Evolutionary conservation across 2,113 vertebrate genomes (phyloP).

Genomic region (Siniperca chuatsi): DNA sequence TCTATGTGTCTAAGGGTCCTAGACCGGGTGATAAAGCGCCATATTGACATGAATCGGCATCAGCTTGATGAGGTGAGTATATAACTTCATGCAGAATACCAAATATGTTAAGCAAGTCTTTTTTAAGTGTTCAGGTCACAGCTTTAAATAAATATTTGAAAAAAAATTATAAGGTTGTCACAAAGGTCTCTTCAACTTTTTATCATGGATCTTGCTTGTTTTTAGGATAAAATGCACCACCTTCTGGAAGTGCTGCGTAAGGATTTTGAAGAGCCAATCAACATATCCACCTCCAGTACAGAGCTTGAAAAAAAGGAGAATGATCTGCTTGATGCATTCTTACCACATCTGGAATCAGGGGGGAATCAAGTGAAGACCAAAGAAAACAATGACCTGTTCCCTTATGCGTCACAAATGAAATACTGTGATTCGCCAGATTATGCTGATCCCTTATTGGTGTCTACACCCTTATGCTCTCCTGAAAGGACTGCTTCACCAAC

Average conservation of each 20-base stretch:
- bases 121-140: neutral
- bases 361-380: slow-evolving; percentile 39
- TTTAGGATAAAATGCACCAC: slow-evolving; percentile 85
- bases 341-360: slow-evolving; percentile 37
- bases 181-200: neutral
- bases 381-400: slow-evolving; percentile 41
- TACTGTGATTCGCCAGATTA: slow-evolving; percentile 15
- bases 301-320: slow-evolving; percentile 50
- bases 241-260: slow-evolving; percentile 82
- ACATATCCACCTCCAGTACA: slow-evolving; percentile 25
- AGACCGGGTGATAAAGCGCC: slow-evolving; percentile 78
- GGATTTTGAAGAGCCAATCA: slow-evolving; percentile 75
- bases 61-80: slow-evolving; percentile 79
- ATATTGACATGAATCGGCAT: slow-evolving; percentile 83
- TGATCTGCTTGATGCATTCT: slow-evolving; percentile 33
- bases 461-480: slow-evolving; percentile 41
- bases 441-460: slow-evolving; percentile 24
- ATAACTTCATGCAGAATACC: neutral
- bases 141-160: neutral
- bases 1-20: slow-evolving; percentile 71
- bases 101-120: slow-evolving; percentile 17
- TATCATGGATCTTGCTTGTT: slow-evolving; percentile 18
- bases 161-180: neutral
- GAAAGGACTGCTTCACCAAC: slow-evolving; percentile 26
- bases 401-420: slow-evolving; percentile 48